Conservation (phyloP, 2,888 invertebrate species). For the Dermolepida albohirtum region DNA sequence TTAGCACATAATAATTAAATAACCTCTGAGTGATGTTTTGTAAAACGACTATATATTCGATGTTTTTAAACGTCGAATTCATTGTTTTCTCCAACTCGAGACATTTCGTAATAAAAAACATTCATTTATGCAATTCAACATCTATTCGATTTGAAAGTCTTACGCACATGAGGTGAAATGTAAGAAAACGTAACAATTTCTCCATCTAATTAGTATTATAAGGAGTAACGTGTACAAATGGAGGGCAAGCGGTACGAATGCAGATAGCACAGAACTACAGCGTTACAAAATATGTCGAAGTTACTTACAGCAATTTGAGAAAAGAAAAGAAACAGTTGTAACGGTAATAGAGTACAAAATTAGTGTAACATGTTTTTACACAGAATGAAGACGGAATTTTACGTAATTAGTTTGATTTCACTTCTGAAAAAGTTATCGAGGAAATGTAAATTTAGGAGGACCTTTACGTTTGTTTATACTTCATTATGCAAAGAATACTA, state of each 20-base stretch:
- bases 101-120: not conserved
- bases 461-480: no score
- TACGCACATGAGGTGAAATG: constrained; percentile 21
- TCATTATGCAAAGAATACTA: no score
- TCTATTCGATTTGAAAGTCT: constrained; percentile 23
- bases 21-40: no score
- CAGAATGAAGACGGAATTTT: constrained; percentile 2
- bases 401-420: constrained; percentile 26
- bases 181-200: constrained; percentile 13
- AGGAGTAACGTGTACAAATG: not conserved
- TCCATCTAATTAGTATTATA: constrained; percentile 22
- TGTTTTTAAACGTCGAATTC: no score
- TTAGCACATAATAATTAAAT: no score
- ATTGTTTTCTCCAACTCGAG: no score
- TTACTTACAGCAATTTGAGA: no score
- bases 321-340: constrained; percentile 9
- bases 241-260: no score
- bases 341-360: constrained; percentile 15
- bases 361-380: constrained; percentile 3
- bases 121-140: constrained; percentile 5
- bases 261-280: not conserved
- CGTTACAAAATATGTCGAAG: constrained; percentile 1
- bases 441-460: no score
- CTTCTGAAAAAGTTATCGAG: constrained; percentile 1
- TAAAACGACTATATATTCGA: no score